Evolutionary conservation across 2,797 vertebrate species (phyloP).

Genomic region (Ciconia nigra): DNA sequence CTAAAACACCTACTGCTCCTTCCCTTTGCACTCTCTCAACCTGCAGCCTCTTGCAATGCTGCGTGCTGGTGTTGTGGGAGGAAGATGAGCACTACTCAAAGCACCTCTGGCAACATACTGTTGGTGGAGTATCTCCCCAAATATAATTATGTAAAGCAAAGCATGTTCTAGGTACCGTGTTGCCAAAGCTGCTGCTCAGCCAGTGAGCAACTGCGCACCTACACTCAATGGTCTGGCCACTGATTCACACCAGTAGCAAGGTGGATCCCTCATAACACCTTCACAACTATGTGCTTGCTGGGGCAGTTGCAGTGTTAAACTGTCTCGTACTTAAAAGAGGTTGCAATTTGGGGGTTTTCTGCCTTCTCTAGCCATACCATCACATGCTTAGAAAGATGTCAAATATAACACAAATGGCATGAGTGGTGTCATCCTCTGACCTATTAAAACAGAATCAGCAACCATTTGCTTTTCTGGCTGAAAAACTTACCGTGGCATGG

Average conservation of each 20-base stretch:
- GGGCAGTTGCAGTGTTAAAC: background rate
- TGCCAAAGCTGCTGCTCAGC: background rate
- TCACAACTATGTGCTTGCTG: background rate
- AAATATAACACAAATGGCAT: background rate
- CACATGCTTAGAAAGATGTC: background rate
- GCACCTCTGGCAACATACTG: background rate
- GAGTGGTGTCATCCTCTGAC: background rate
- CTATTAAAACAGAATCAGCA: background rate
- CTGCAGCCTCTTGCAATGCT: background rate
- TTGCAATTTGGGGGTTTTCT: rapidly evolving
- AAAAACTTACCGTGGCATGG: background rate
- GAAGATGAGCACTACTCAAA: background rate
- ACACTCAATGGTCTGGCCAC: background rate
- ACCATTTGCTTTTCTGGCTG: background rate
- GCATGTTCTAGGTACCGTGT: background rate
- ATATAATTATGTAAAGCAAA: background rate
- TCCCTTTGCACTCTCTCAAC: background rate
- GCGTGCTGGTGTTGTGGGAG: background rate
- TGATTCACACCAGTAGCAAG: background rate
- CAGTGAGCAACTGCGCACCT: background rate
- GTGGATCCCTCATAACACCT: background rate
- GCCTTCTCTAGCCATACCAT: background rate
- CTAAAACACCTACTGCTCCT: background rate
- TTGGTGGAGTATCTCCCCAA: background rate
- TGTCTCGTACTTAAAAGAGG: background rate